phyloP scores from a whole-genome alignment of 2,888 invertebrate genomes.

The Drosophila acutilabella region DNA sequence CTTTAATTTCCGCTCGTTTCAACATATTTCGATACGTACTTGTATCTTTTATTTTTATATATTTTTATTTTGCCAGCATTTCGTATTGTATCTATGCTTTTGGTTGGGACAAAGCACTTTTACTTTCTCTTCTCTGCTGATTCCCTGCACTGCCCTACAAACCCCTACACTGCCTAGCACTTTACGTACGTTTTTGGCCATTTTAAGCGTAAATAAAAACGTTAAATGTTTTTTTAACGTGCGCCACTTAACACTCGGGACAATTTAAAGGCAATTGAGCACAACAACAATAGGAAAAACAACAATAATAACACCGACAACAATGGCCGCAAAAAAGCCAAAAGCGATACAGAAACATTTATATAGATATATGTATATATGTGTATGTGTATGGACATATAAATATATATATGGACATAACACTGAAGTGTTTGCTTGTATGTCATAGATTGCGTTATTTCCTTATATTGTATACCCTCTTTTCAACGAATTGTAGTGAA shows the following conservation, averaged over 20 bases:
- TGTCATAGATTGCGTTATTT: conserved; percentile 20
- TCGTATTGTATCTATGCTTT: conserved; percentile 56
- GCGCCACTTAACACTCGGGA: conserved; percentile 77
- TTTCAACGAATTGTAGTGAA: neutral
- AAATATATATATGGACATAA: conserved; percentile 8
- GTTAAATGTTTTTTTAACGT: conserved; percentile 81
- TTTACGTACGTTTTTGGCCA: conserved; percentile 44
- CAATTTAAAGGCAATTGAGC: conserved; percentile 80
- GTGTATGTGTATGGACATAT: conserved; percentile 7
- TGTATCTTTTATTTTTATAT: conserved; percentile 19
- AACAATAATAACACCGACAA: conserved; percentile 48
- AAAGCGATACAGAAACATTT: conserved; percentile 43
- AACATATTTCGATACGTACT: conserved; percentile 27
- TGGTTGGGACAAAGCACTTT: conserved; percentile 71
- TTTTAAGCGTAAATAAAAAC: conserved; percentile 77
- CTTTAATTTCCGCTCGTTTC: conserved; percentile 74
- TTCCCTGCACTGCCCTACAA: no score
- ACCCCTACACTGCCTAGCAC: neutral
- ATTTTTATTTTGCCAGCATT: conserved; percentile 15
- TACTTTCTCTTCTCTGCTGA: conserved; percentile 1
- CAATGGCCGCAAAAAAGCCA: conserved; percentile 57
- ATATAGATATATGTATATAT: conserved; percentile 14
- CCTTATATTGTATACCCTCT: conserved; percentile 26
- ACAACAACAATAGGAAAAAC: conserved; percentile 50
- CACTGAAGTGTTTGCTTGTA: conserved; percentile 28